Base-by-base conservation (phyloP, 2,797 vertebrate species). In the Neopelma chrysocephalum region DNA sequence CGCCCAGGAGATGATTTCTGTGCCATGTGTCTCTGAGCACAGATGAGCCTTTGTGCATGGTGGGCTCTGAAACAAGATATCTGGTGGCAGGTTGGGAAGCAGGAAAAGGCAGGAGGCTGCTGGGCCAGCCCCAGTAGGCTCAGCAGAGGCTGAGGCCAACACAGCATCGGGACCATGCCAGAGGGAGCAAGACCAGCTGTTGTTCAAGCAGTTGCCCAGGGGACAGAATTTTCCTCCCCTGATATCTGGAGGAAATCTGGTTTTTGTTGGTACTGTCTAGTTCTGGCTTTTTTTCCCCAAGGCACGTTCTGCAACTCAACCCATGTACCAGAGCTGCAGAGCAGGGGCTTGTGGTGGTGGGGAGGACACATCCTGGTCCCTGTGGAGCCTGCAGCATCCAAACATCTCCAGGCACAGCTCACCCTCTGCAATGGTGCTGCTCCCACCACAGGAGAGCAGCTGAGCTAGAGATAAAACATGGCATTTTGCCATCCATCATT, bases 101-200 rank as follows among this genome's bases (percentile, higher is more conserved):
- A 2, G 27, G 34, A 38, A 54, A 84, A 78, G 47, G 47, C 2
- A 8, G 45, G 62, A 78, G 27, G n/a, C 34, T 77, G 56, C 45
- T 70, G 56, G 48, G 58, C 43, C 31, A 72, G 60, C 64, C 72
- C 80, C 79, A 38, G 50, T 17, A 57, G n/a, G 45, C 12, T 87
- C 61, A 50, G 5, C 61, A 89, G 45, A 54, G 45, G 34, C 32
- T 60, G 89, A 53, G 48, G 38, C 70, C 82, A 91, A 17, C 43
- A 20, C 3, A 0, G 27, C 10, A 10, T n/a, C 2, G 1, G 45
- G 57, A 82, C 64, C 36, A 45, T 0, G 3, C 18, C 2, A 4
- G 40, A 60, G 27, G 57, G 58, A 94, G 48, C 57, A 72, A 91
- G 65, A 23, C 19, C 82, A 93, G 86, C 76, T 96, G 90, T 43